Base-by-base conservation (phyloP, 2,113 vertebrate species). In the Perccottus glenii region DNA sequence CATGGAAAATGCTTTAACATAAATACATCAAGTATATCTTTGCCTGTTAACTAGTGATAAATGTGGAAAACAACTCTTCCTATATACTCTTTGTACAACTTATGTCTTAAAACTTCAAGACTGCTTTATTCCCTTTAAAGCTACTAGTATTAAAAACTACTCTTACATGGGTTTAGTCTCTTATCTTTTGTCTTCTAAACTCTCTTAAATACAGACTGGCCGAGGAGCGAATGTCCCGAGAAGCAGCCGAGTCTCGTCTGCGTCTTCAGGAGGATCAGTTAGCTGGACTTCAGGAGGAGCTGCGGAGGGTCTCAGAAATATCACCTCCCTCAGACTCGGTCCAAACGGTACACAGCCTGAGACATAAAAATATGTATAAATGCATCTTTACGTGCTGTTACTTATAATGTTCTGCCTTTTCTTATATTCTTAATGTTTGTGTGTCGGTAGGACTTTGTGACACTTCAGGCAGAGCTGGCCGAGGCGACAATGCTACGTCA, bases 381-480 rank as follows among this genome's bases (percentile, higher is more conserved):
- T 27, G 1, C 46, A 38, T 19, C 9, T 3, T 5, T n/a, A n/a
- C 38, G 7, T 66, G 1, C 0, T 35, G 4, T 4, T 2, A 27
- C 19, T 3, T 27, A 27, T 27, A 27, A 27, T 27, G 19, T 27
- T 27, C n/a, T n/a, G n/a, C n/a, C n/a, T n/a, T 1, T 27, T 27
- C 19, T 27, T 27, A 27, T 27, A 27, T 27, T 27, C 19, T 27
- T 27, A 27, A 27, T 27, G 19, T 27, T 55, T 27, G 5, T 65
- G 47, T 11, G 8, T 49, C 53, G 27, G 5, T 77, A 98, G 96
- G 96, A 97, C 60, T 71, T 98, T 75, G 51, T 92, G 80, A 83
- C 91, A 9, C 84, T 94, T 44, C 88, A 93, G 68, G 93, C 94
- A 2, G 94, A 95, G 69, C 88, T 98, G 73, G 93, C 94, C 0